Evolutionary conservation across 2,888 invertebrate species (phyloP), one percentile per base, ranked within the genome.

Genomic region (Conistra vaccinii): DNA sequence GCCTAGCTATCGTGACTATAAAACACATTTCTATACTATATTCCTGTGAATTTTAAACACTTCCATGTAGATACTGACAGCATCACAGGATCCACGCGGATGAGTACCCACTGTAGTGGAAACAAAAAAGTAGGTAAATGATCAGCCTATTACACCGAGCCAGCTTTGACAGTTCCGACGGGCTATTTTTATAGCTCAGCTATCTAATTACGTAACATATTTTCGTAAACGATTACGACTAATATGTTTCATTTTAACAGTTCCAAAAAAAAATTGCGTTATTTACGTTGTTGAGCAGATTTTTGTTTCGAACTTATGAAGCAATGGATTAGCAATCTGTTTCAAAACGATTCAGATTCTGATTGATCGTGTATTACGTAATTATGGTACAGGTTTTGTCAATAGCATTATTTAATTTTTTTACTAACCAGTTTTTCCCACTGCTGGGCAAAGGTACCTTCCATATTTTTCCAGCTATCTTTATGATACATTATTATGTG

Each of bases 81-180:
- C 39, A n/a, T 55, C 63, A 81, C 58, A 63, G 53, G 45, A 48
- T 39, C 26, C 62, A 20, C 32, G 60, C 17, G 60, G 39, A n/a
- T 78, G 26, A 65, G 65, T 53, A 55, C 60, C 51, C 23, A 76
- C 5, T 76, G 76, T 66, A 26, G 39, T 75, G 81, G 53, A 78
- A 78, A 80, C 26, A 73, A 78, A 78, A 76, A 76, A 68, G 76
- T 75, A 51, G 17, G 17, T 45, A 78, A 39, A 39, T 14, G 20
- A 32, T 51, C 55, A 35, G 26, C 23, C 9, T 26, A 39, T 58
- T 45, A 80, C 63, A 35, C 26, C n/a, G 51, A 74, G 39, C n/a
- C n/a, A 55, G 74, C 61, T 62, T 57, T 26, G n/a, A 76, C 74
- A 32, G 14, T 80, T 23, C 14, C 23, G 9, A 55, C 14, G 45